These are phyloP conservation scores for Watsonalla cultraria DNA, from an alignment of 2,888 invertebrate genomes.

Conservation along the genomic window DNA sequence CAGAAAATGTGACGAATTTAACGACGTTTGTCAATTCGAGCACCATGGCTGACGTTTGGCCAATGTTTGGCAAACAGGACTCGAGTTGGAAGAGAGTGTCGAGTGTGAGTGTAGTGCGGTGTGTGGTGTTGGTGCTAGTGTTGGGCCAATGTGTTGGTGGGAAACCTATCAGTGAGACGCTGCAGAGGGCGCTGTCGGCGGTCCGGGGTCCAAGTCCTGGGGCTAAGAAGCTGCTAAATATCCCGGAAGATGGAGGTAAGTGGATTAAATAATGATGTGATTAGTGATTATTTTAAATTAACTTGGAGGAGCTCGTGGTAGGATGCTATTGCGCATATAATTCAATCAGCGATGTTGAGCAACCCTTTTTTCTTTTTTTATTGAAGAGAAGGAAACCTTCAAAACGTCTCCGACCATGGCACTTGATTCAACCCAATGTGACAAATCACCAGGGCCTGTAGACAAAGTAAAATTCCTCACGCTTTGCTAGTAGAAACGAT, in stretches of 20 bases:
- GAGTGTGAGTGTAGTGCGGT: conserved; percentile 43
- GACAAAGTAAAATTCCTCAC: too few relatives aligned
- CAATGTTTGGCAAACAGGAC: conserved; percentile 46
- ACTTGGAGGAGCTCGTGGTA: too few relatives aligned
- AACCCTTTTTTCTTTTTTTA: too few relatives aligned
- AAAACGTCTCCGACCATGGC: too few relatives aligned
- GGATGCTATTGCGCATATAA: too few relatives aligned
- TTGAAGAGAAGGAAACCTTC: too few relatives aligned
- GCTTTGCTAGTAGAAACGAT: too few relatives aligned
- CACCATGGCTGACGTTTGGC: conserved; percentile 21
- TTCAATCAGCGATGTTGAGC: too few relatives aligned
- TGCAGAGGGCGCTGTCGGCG: conserved; percentile 73
- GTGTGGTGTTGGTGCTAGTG: conserved; percentile 49
- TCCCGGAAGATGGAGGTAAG: conserved; percentile 77
- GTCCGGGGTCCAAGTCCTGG: conserved; percentile 74
- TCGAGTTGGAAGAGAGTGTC: conserved; percentile 49
- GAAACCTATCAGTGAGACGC: conserved; percentile 74
- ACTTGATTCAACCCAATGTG: too few relatives aligned
- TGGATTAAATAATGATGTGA: not conserved
- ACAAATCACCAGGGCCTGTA: too few relatives aligned
- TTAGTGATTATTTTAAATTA: too few relatives aligned
- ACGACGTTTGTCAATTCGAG: not conserved
- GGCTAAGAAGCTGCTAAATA: conserved; percentile 74
- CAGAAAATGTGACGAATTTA: conserved; percentile 31
- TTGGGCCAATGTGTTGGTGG: conserved; percentile 43